These are phyloP conservation scores for Sinocyclocheilus anshuiensis DNA, from an alignment of 2,113 vertebrate species.

Conservation along the genomic window DNA sequence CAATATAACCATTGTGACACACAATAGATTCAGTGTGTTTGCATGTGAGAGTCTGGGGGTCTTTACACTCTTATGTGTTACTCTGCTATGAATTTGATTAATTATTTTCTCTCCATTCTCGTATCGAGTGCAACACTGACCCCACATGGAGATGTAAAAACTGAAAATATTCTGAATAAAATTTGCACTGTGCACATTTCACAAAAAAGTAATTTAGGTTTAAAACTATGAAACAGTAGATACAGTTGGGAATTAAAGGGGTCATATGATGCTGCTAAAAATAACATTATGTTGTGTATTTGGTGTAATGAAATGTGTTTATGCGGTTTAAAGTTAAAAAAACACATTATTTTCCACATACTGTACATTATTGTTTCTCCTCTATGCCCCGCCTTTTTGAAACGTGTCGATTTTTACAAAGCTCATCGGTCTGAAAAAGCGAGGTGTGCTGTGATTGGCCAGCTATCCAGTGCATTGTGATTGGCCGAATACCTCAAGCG, in stretches of 20 bases:
- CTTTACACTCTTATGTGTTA: not conserved
- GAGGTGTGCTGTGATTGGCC: no score
- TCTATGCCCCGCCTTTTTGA: no score
- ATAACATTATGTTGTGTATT: no score
- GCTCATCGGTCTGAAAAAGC: no score
- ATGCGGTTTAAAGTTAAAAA: no score
- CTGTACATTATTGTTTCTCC: no score
- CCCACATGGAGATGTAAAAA: conserved; percentile 64
- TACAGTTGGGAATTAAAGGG: not conserved
- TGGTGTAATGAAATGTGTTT: no score
- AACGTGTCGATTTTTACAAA: no score
- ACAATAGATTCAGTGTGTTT: not conserved
- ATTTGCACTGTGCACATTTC: not conserved
- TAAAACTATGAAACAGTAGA: not conserved
- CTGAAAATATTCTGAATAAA: conserved; percentile 53
- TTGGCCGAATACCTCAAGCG: no score
- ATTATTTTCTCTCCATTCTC: conserved; percentile 35
- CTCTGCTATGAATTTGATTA: not conserved
- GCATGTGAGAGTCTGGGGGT: not conserved
- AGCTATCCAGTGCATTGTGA: no score
- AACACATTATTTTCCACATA: no score
- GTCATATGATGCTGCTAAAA: no score
- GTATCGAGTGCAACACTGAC: conserved; percentile 72
- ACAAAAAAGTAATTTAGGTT: not conserved
- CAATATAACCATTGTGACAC: not conserved